Evolutionary conservation across 30 jellyfish, hydroid and myxozoan species (phyloP).

Genomic region (Pelagia noctiluca): DNA sequence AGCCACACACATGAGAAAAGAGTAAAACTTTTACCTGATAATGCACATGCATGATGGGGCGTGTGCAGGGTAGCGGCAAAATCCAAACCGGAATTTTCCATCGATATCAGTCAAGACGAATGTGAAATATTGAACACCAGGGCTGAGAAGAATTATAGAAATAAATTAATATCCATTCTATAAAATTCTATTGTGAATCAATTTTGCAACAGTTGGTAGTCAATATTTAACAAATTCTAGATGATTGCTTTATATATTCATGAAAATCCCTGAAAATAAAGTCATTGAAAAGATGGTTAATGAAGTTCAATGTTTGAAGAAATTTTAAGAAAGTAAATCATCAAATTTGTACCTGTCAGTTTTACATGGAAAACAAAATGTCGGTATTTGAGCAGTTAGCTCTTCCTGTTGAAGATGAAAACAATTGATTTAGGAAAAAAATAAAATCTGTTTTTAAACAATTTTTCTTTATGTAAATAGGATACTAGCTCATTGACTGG

Average conservation of each 20-base stretch:
- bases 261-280: not conserved
- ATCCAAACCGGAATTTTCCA: slow-evolving; percentile 92
- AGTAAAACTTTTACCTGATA: slow-evolving; percentile 70
- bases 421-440: not conserved
- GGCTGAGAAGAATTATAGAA: slow-evolving; percentile 54
- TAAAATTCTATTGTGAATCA: too few relatives aligned
- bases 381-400: slow-evolving; percentile 73
- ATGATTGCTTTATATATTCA: too few relatives aligned
- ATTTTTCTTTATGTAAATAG: not conserved
- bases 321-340: too few relatives aligned
- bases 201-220: too few relatives aligned
- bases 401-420: slow-evolving; percentile 67
- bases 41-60: slow-evolving; percentile 92
- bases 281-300: too few relatives aligned
- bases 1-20: not conserved
- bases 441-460: not conserved
- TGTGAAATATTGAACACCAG: slow-evolving; percentile 96
- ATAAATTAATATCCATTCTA: not conserved
- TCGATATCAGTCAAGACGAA: slow-evolving; percentile 96
- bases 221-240: too few relatives aligned
- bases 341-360: slow-evolving; percentile 87
- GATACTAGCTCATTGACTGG: too few relatives aligned
- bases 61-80: slow-evolving; percentile 97
- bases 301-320: too few relatives aligned
- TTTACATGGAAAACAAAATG: slow-evolving; percentile 89